Conservation (phyloP, 2,888 invertebrate species). For the Lasius fuliginosus region DNA sequence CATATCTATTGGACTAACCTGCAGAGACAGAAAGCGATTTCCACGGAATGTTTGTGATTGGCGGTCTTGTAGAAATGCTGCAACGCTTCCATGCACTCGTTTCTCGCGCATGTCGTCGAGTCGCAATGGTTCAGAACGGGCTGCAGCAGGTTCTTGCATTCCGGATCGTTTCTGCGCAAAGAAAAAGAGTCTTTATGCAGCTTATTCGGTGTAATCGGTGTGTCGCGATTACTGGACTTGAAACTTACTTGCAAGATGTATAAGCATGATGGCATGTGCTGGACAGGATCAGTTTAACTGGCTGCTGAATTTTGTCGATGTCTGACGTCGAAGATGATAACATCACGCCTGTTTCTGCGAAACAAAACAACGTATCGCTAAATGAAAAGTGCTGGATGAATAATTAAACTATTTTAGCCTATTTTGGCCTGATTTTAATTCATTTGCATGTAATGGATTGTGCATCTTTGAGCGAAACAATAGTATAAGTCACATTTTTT, state of each 20-base stretch:
- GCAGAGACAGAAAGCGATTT: slow-evolving; percentile 97
- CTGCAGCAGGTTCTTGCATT: slow-evolving; percentile 92
- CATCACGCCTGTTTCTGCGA: slow-evolving; percentile 62
- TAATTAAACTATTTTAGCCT: not conserved
- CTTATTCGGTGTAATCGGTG: not conserved
- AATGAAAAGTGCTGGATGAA: not conserved
- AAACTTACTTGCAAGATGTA: slow-evolving; percentile 83
- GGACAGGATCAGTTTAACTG: slow-evolving; percentile 90
- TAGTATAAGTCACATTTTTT: not conserved
- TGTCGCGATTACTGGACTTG: not conserved
- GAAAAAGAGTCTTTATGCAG: slow-evolving; percentile 1
- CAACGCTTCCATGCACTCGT: slow-evolving; percentile 95
- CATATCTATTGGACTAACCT: slow-evolving; percentile 88
- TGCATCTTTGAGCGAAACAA: not conserved
- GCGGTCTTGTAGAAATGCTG: slow-evolving; percentile 95
- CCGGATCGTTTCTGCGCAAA: slow-evolving; percentile 91
- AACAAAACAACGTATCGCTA: not conserved
- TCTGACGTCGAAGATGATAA: slow-evolving; percentile 82
- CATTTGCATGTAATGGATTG: not conserved
- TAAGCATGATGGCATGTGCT: slow-evolving; percentile 95
- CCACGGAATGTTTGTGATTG: slow-evolving; percentile 93
- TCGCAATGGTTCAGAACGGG: slow-evolving; percentile 96
- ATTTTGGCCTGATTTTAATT: not conserved
- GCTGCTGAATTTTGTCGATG: slow-evolving; percentile 87
- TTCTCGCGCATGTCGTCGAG: slow-evolving; percentile 92